Base-by-base conservation (phyloP, 2,888 invertebrate genomes). In the Leptinotarsa rubiginosa region DNA sequence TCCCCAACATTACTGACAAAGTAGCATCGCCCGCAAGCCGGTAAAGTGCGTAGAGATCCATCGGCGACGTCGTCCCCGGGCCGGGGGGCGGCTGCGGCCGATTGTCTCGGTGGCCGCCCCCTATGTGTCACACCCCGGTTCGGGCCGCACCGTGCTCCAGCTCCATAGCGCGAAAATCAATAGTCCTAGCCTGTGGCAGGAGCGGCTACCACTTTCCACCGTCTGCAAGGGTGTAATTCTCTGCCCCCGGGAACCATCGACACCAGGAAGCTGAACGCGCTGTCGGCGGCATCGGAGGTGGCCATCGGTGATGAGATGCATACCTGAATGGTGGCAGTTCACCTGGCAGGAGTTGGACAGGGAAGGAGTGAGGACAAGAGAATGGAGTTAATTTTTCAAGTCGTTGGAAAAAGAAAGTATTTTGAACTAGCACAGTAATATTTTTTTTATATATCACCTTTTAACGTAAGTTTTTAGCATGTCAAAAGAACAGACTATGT, bases 121-220 rank as follows among this genome's bases (percentile, higher is more conserved):
- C 69, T 66, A 62, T 72, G 75, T 75, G 75, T 75, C 75, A 75
- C 73, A 75, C 75, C 73, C 75, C 75, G 73, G 73, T 66, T 70
- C 70, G 73, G 64, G 41, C 73, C 75, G 73, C 65, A 67, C 70
- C 59, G 69, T 59, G 67, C 73, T 65, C 75, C 70, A 72, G 75
- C 70, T 68, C 69, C 70, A 69, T 72, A 73, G 70, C 72, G 75
- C 75, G 75, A 73, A 75, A 77, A 75, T 75, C 73, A 75, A 76
- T 76, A 76, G 71, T 76, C 74, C 72, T 74, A 73, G 73, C 75
- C 72, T 65, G 69, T 72, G 72, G 75, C 75, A 68, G 75, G 62
- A 73, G 69, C 74, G 74, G 65, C 74, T 59, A 72, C 69, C 72
- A 75, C 71, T 72, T 75, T 59, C 65, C 72, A 69, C 62, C 62